A percentile compares a stretch with the other conserved stretches of the same genome.
Conservation (phyloP, 2,797 vertebrate genomes). For the Siniperca scherzeri region DNA sequence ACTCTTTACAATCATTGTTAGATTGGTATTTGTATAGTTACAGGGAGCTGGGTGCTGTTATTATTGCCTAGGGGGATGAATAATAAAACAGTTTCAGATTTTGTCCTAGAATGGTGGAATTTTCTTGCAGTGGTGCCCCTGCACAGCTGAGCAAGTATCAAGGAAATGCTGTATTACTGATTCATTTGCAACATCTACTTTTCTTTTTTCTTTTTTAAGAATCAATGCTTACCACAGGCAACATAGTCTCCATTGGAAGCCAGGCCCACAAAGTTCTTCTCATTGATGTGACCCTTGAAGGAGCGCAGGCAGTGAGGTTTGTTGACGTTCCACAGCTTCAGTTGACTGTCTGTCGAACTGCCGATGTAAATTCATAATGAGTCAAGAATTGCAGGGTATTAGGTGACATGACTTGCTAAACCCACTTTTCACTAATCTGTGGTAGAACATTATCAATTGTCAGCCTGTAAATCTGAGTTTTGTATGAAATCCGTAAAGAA, state of each 20-base stretch:
- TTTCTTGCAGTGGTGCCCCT: not conserved
- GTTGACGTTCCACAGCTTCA: slow-evolving; percentile 99
- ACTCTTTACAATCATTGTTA: not conserved
- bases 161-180: not conserved
- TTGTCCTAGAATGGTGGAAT: not conserved
- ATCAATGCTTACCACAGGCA: slow-evolving; percentile 91
- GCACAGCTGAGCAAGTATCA: not conserved
- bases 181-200: not conserved
- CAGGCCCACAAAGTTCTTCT: slow-evolving; percentile 99
- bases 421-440: not conserved
- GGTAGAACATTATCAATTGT: not conserved
- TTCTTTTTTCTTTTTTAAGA: not conserved
- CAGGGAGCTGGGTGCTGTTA: not conserved
- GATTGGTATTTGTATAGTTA: not conserved
- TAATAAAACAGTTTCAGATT: not conserved
- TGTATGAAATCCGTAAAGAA: not conserved
- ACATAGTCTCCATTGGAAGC: slow-evolving; percentile 99
- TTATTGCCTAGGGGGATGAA: no score
- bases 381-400: not conserved
- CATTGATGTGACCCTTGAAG: slow-evolving; percentile 99
- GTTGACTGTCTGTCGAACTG: slow-evolving; percentile 98
- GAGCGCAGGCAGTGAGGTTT: slow-evolving; percentile 98
- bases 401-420: not conserved
- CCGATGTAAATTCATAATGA: slow-evolving; percentile 16
- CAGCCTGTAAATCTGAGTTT: not conserved